These are phyloP conservation scores for Apistogramma diplotaenia DNA, from an alignment of 2,113 vertebrate species.

Conservation along the genomic window DNA sequence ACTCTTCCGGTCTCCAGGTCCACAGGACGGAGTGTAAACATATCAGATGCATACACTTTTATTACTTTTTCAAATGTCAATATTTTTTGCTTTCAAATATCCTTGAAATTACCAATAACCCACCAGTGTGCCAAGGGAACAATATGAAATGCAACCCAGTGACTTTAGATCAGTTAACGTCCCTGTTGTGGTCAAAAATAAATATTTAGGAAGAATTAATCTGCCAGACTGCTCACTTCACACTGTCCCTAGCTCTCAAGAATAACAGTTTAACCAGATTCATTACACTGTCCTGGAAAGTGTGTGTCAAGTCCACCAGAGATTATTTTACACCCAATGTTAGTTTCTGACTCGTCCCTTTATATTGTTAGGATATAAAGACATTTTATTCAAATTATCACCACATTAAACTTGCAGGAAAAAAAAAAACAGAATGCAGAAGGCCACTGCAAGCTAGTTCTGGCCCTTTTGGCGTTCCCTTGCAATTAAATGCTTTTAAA, in stretches of 20 bases:
- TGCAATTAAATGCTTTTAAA: slow-evolving; percentile 33
- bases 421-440: slow-evolving; percentile 10
- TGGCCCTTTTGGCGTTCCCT: slow-evolving; percentile 9
- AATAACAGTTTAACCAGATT: neutral
- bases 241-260: neutral
- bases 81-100: neutral
- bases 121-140: neutral
- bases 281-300: neutral
- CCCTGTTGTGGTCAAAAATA: neutral
- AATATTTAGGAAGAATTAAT: neutral
- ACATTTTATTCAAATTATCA: neutral
- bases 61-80: slow-evolving; percentile 1
- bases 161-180: neutral
- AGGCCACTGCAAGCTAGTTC: neutral
- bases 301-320: neutral
- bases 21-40: slow-evolving; percentile 26
- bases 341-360: neutral
- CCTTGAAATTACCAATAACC: neutral
- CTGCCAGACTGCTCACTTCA: neutral
- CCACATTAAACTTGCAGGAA: neutral
- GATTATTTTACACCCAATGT: neutral
- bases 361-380: neutral
- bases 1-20: slow-evolving; percentile 13
- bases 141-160: neutral
- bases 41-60: slow-evolving; percentile 3